Conservation (phyloP, 2,888 invertebrate species). For the Rhagophthalmus giganteus region DNA sequence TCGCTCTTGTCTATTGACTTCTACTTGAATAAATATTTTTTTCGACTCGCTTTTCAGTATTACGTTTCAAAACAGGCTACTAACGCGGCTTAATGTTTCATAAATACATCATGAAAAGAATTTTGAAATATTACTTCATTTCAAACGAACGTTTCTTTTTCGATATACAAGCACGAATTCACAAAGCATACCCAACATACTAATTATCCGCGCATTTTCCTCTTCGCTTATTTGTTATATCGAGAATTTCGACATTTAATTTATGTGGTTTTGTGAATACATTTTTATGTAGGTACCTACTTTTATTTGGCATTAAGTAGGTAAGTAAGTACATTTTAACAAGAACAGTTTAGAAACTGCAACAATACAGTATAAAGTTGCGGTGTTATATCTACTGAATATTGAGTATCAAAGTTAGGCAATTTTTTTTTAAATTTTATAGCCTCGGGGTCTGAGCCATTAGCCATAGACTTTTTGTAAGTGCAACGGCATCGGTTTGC, state of each 20-base stretch:
- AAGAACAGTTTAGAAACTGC: no score
- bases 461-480: no score
- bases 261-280: constrained; percentile 1
- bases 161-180: not conserved
- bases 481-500: no score
- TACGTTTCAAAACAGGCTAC: not conserved
- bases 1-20: constrained; percentile 16
- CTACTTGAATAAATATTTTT: constrained; percentile 15
- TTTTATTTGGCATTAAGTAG: no score
- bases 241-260: constrained; percentile 4
- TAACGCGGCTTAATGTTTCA: not conserved
- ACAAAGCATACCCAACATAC: not conserved
- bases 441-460: no score
- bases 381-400: no score
- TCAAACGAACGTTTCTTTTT: not conserved
- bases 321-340: no score
- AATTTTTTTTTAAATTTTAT: no score
- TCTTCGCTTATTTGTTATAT: no score
- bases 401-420: no score
- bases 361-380: no score
- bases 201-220: not conserved
- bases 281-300: no score
- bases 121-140: not conserved
- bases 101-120: not conserved
- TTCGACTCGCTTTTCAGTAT: constrained; percentile 1